A percentile compares a stretch with the other conserved stretches of the same genome.
phyloP scores from a whole-genome alignment of 2,113 vertebrate genomes.

The Colossoma macropomum region DNA sequence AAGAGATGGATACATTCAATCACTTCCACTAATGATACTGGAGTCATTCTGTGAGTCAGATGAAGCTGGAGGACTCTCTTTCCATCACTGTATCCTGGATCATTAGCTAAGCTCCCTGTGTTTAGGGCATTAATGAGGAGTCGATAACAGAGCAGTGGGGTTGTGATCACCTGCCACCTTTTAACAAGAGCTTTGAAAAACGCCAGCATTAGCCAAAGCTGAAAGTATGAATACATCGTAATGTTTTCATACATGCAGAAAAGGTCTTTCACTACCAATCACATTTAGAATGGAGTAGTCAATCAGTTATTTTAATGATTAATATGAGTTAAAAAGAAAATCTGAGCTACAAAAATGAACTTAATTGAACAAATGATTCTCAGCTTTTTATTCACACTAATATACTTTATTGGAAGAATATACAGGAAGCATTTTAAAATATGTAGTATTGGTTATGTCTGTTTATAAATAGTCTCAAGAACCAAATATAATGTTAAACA shows the following conservation, averaged over 20 bases:
- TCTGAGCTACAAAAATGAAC: too few species aligned
- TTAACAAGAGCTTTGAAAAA: constrained; percentile 71
- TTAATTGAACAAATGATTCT: too few species aligned
- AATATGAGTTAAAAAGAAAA: too few species aligned
- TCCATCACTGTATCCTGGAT: constrained; percentile 63
- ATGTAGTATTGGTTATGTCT: too few species aligned
- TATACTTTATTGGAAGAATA: too few species aligned
- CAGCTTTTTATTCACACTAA: too few species aligned
- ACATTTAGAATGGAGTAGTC: neutral
- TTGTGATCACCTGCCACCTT: constrained; percentile 65
- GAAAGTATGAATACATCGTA: neutral
- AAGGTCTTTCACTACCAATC: neutral
- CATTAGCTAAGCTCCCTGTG: constrained; percentile 65
- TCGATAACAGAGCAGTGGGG: constrained; percentile 69
- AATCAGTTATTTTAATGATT: too few species aligned
- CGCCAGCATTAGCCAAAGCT: constrained; percentile 14
- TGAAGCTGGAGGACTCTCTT: constrained; percentile 52
- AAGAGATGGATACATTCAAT: constrained; percentile 24
- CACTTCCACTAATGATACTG: constrained; percentile 24
- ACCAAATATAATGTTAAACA: too few species aligned
- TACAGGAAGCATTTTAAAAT: too few species aligned
- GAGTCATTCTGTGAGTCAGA: constrained; percentile 27
- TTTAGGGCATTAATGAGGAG: constrained; percentile 57
- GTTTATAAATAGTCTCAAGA: too few species aligned
- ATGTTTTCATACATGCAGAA: neutral